These are phyloP conservation scores for Eurystomus glaucurus DNA, from an alignment of 2,797 vertebrate genomes.

Conservation along the genomic window DNA sequence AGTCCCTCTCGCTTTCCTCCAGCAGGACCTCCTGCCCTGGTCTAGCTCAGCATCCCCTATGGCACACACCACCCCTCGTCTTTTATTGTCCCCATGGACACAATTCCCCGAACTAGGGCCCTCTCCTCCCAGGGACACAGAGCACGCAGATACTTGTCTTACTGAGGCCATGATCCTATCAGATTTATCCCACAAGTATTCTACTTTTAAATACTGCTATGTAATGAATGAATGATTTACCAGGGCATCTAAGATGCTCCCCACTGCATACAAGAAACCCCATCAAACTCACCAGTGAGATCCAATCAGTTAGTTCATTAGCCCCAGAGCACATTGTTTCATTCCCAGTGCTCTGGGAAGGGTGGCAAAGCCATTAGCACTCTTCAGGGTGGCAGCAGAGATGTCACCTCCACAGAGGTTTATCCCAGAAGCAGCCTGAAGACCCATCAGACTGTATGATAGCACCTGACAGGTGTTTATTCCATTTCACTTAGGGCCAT, in stretches of 20 bases:
- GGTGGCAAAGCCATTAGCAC: background rate
- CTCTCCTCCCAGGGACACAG: background rate
- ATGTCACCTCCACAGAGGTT: background rate
- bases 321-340: background rate
- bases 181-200: background rate
- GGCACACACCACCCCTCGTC: background rate
- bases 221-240: background rate
- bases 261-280: background rate
- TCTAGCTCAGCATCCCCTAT: accelerated
- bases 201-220: background rate
- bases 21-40: background rate
- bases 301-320: background rate
- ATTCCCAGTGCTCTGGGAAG: background rate
- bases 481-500: background rate
- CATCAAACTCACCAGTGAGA: background rate
- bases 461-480: conserved; percentile 17
- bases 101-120: background rate
- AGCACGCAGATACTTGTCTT: background rate
- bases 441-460: background rate
- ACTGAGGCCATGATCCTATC: background rate
- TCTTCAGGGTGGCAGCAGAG: background rate
- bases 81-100: accelerated
- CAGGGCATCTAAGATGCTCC: background rate
- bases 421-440: background rate
- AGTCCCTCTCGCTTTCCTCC: background rate